phyloP scores from a whole-genome alignment of 2,888 invertebrate genomes.

The Zygogramma bicolorata region DNA sequence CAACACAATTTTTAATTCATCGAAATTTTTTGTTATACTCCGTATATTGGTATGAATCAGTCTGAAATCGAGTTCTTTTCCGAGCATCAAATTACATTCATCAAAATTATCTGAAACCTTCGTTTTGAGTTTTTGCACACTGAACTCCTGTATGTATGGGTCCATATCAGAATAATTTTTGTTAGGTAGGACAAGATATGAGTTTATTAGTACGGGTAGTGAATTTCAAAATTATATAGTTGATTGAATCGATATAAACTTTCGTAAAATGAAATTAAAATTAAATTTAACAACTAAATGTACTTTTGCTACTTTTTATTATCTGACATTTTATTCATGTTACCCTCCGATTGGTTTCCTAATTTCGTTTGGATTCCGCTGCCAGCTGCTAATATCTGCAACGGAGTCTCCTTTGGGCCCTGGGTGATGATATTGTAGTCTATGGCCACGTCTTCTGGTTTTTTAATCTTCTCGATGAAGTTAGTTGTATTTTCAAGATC shows the following conservation, averaged over 20 bases:
- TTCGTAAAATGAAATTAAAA: background rate
- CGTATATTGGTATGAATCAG: background rate
- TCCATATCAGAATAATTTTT: background rate
- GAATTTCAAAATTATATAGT: background rate
- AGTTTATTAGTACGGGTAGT: background rate
- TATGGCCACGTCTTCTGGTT: background rate
- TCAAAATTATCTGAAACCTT: background rate
- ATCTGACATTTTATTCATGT: background rate
- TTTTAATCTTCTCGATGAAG: background rate
- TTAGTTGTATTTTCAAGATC: background rate
- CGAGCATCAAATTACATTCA: background rate
- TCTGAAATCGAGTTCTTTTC: background rate
- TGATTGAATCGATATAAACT: background rate
- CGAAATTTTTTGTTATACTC: background rate
- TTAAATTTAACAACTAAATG: background rate
- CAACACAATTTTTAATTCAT: slow-evolving; percentile 1
- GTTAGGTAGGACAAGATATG: background rate
- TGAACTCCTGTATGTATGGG: background rate
- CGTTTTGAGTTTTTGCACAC: background rate
- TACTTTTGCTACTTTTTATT: background rate
- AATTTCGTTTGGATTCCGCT: background rate
- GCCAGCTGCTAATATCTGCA: background rate
- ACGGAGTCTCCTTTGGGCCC: background rate
- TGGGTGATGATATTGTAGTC: background rate
- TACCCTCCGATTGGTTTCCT: background rate